phyloP scores from a whole-genome alignment of 2,113 vertebrate species.

The Electrona antarctica region DNA sequence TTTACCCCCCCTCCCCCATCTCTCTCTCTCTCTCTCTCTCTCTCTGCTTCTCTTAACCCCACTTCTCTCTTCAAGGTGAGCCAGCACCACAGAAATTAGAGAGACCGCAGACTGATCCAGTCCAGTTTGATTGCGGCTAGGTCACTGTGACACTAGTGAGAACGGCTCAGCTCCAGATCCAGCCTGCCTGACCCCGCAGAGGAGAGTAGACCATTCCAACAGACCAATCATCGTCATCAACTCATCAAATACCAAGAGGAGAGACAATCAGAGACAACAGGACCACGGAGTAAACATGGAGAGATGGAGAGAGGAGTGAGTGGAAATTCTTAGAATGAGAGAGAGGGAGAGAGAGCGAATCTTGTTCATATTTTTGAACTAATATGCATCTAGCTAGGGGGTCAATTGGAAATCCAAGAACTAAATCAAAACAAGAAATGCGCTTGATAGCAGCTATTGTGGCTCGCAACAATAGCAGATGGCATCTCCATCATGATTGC shows the following conservation, averaged over 20 bases:
- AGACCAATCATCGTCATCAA: conserved; percentile 46
- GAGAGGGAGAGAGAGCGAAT: conserved; percentile 33
- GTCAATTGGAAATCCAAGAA: conserved; percentile 53
- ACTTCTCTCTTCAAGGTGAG: conserved; percentile 36
- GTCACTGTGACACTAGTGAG: conserved; percentile 48
- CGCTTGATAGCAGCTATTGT: conserved; percentile 13
- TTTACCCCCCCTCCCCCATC: not conserved
- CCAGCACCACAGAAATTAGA: conserved; percentile 36
- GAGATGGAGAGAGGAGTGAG: conserved; percentile 20
- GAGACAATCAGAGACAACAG: conserved; percentile 60
- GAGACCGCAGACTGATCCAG: conserved; percentile 40
- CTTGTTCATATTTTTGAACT: conserved; percentile 26
- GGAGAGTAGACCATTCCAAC: conserved; percentile 27
- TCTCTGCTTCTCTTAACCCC: conserved; percentile 30
- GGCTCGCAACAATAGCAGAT: conserved; percentile 36
- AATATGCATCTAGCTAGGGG: conserved; percentile 37
- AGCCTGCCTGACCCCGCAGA: conserved; percentile 50
- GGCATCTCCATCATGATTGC: conserved; percentile 43
- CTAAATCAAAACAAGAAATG: conserved; percentile 28
- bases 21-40: conserved; percentile 6
- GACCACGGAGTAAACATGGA: conserved; percentile 60
- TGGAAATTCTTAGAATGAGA: conserved; percentile 7
- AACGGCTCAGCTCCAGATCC: conserved; percentile 44
- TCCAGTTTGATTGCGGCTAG: conserved; percentile 50
- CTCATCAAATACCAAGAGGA: conserved; percentile 54